phyloP scores from a whole-genome alignment of 2,888 invertebrate species.

The Oscheius sp. region DNA sequence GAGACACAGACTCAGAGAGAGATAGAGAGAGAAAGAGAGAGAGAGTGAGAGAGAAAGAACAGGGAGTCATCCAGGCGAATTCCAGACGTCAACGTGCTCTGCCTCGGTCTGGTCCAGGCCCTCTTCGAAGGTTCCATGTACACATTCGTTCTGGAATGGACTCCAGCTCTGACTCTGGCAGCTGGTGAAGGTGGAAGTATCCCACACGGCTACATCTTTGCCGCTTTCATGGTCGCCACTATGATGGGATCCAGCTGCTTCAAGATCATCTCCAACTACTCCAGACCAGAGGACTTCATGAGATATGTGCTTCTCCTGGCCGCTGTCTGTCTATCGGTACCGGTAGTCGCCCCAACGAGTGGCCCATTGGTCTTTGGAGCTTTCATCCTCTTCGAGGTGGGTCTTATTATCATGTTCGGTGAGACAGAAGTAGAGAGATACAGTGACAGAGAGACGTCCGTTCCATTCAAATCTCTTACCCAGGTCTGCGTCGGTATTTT shows the following conservation, averaged over 20 bases:
- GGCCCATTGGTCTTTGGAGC: slow-evolving; percentile 73
- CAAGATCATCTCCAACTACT: slow-evolving; percentile 63
- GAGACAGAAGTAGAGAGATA: too few species aligned
- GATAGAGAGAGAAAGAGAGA: background rate
- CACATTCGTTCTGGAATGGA: slow-evolving; percentile 78
- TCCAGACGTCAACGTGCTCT: slow-evolving; percentile 75
- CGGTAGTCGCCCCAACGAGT: slow-evolving; percentile 74
- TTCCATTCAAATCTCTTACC: too few species aligned
- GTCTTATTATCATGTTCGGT: background rate
- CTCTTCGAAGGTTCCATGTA: slow-evolving; percentile 78
- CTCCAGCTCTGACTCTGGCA: slow-evolving; percentile 75
- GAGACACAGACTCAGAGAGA: background rate
- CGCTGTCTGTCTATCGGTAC: slow-evolving; percentile 74
- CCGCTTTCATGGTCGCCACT: slow-evolving; percentile 77
- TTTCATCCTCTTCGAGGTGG: slow-evolving; percentile 76
- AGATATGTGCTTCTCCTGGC: slow-evolving; percentile 74
- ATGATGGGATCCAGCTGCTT: slow-evolving; percentile 77
- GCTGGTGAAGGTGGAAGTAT: slow-evolving; percentile 68
- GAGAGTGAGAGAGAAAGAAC: too few species aligned
- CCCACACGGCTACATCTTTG: slow-evolving; percentile 77
- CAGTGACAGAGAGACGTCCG: too few species aligned
- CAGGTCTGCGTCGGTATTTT: slow-evolving; percentile 76
- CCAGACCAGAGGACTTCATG: slow-evolving; percentile 75
- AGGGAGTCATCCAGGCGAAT: too few species aligned
- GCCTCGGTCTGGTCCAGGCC: slow-evolving; percentile 76